Evolutionary conservation across 2,797 vertebrate genomes (phyloP).

Genomic region (Takifugu rubripes): DNA sequence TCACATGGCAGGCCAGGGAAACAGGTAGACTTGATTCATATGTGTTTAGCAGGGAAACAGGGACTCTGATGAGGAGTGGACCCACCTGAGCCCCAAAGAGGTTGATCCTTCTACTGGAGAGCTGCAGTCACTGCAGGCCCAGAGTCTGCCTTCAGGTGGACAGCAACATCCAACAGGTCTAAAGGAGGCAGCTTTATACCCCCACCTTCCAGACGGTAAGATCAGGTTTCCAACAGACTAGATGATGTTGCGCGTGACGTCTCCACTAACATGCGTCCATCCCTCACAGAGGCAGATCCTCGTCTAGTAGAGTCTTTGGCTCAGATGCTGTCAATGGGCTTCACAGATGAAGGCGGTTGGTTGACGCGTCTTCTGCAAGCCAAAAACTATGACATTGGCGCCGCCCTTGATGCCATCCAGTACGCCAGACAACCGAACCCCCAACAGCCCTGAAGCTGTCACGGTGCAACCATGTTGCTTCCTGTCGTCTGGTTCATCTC

Average conservation of each 20-base stretch:
- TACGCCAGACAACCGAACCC: slow-evolving; percentile 79
- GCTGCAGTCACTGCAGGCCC: slow-evolving; percentile 83
- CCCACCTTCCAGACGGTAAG: slow-evolving; percentile 92
- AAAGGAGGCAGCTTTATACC: slow-evolving; percentile 89
- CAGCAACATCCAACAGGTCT: slow-evolving; percentile 79
- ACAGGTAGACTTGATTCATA: background rate
- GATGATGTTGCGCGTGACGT: background rate
- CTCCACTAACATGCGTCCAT: background rate
- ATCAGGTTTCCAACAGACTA: background rate
- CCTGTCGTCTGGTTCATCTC: background rate
- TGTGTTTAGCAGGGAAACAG: slow-evolving; percentile 35
- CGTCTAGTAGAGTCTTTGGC: slow-evolving; percentile 89
- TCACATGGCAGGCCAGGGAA: background rate
- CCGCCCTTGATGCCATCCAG: slow-evolving; percentile 92
- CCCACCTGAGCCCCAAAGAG: slow-evolving; percentile 89
- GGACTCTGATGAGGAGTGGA: slow-evolving; percentile 93
- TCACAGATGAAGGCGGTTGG: slow-evolving; percentile 93
- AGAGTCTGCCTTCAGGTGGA: background rate
- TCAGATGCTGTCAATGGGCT: slow-evolving; percentile 97
- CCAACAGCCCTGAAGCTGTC: slow-evolving; percentile 16
- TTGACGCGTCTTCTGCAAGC: slow-evolving; percentile 92
- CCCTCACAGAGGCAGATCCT: slow-evolving; percentile 86
- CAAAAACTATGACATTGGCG: slow-evolving; percentile 88
- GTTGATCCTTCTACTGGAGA: slow-evolving; percentile 96
- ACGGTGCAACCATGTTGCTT: background rate